These are phyloP conservation scores for Apis laboriosa DNA, from an alignment of 1,140 invertebrate genomes.

Conservation along the genomic window DNA sequence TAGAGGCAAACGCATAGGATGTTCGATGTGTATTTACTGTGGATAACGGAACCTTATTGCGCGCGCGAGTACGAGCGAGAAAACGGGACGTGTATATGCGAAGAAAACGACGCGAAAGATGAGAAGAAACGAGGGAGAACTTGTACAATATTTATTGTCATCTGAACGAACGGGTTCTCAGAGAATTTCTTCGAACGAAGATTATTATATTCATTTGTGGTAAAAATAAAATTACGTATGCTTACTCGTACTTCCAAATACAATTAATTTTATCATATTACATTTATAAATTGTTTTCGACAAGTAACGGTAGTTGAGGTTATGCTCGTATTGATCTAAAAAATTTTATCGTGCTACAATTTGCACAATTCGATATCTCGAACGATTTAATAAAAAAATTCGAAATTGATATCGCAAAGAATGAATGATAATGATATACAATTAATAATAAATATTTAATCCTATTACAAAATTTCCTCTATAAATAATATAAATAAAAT, in stretches of 20 bases:
- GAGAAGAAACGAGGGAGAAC: slow-evolving; percentile 48
- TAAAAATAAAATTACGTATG: slow-evolving; percentile 41
- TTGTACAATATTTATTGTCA: slow-evolving; percentile 28
- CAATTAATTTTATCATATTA: slow-evolving; percentile 18
- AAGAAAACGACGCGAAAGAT: slow-evolving; percentile 8
- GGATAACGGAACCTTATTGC: slow-evolving; percentile 61
- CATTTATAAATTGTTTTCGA: not conserved
- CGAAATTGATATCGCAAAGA: not conserved
- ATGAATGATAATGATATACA: too few relatives aligned
- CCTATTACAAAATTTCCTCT: too few relatives aligned
- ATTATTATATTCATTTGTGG: not conserved
- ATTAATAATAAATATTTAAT: slow-evolving; percentile 17
- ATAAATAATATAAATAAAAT: not conserved
- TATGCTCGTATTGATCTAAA: not conserved
- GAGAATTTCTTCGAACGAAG: slow-evolving; percentile 32
- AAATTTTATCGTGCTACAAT: slow-evolving; percentile 18
- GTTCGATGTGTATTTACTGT: slow-evolving; percentile 50
- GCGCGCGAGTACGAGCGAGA: not conserved
- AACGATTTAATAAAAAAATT: slow-evolving; percentile 6
- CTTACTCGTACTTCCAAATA: not conserved
- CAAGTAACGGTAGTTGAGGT: slow-evolving; percentile 34
- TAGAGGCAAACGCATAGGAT: slow-evolving; percentile 54
- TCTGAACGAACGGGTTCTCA: slow-evolving; percentile 3
- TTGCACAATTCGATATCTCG: slow-evolving; percentile 11
- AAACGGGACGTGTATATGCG: slow-evolving; percentile 16